A percentile compares a stretch with the other conserved stretches of the same genome.
Conservation (phyloP, 2,888 invertebrate genomes). For the Ganaspis brasiliensis region DNA sequence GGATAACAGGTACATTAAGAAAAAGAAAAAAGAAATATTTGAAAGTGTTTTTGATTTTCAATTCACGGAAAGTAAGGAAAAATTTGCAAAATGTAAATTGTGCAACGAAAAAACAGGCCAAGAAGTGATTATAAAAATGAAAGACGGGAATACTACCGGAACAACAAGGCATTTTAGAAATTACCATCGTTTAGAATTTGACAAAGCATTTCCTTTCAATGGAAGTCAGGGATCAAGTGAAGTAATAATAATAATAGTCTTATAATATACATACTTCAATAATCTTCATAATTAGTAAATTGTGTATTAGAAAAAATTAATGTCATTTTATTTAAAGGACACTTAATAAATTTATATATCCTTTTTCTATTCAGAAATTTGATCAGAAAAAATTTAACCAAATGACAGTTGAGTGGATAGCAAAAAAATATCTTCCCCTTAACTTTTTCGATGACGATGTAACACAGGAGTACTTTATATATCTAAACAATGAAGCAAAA, state of each 20-base stretch:
- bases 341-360: not conserved
- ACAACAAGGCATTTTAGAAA: too few relatives aligned
- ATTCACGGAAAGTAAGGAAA: not conserved
- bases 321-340: not conserved
- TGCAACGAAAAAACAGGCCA: constrained; percentile 3
- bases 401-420: constrained; percentile 17
- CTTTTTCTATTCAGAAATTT: not conserved
- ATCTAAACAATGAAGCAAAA: not conserved
- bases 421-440: not conserved
- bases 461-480: not conserved
- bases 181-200: not conserved
- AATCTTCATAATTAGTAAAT: too few relatives aligned
- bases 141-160: not conserved
- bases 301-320: too few relatives aligned
- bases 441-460: constrained; percentile 3
- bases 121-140: not conserved
- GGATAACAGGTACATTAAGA: too few relatives aligned
- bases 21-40: not conserved
- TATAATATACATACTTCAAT: too few relatives aligned
- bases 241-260: too few relatives aligned
- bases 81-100: not conserved
- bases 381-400: constrained; percentile 9
- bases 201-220: not conserved
- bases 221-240: not conserved
- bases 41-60: not conserved